Conservation (phyloP, 1,140 invertebrate genomes). For the Hypsibius dujardini region DNA sequence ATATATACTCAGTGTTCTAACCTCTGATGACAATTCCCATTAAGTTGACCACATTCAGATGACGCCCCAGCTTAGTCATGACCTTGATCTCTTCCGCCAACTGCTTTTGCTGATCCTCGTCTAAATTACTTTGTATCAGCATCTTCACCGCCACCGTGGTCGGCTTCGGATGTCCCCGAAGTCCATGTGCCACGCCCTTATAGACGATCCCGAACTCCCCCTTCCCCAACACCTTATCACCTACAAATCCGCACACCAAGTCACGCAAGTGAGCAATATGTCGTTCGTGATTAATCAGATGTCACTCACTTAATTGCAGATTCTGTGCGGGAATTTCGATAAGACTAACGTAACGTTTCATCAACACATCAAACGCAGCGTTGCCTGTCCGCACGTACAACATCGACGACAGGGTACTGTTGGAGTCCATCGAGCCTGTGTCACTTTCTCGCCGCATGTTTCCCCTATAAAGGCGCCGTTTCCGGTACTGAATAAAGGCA, state of each 20-base stretch:
- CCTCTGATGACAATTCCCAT: neutral
- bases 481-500: neutral
- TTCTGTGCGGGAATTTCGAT: too few relatives aligned
- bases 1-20: neutral
- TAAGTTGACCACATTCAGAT: neutral
- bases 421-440: neutral
- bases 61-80: neutral
- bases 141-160: conserved; percentile 3
- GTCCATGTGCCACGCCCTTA: neutral
- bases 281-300: neutral
- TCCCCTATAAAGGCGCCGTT: neutral
- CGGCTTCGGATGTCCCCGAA: neutral
- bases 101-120: neutral
- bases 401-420: too few relatives aligned
- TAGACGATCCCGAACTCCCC: neutral
- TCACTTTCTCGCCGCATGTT: too few relatives aligned
- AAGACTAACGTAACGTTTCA: neutral
- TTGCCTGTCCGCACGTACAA: neutral
- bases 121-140: neutral
- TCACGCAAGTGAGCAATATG: neutral
- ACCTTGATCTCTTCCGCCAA: neutral
- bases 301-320: too few relatives aligned
- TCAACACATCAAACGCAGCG: neutral
- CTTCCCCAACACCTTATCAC: neutral
- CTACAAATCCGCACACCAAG: neutral